phyloP scores from a whole-genome alignment of 2,113 vertebrate species.

The Bubo bubo region DNA sequence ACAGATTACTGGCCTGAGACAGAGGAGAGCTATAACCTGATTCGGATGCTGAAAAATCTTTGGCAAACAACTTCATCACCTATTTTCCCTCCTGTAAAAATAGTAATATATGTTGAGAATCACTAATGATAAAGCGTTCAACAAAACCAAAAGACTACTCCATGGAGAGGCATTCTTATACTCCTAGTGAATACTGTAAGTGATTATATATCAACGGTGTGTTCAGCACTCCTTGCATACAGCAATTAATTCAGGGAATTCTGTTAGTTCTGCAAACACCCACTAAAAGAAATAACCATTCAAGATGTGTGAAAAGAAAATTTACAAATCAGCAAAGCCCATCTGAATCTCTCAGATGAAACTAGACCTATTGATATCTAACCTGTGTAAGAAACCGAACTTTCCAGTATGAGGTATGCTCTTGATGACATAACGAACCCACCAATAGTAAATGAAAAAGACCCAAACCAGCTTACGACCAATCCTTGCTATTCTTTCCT shows the following conservation, averaged over 20 bases:
- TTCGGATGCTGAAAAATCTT: background rate
- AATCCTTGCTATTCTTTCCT: background rate
- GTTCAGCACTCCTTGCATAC: background rate
- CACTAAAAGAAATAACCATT: background rate
- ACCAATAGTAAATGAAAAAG: background rate
- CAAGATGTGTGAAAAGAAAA: background rate
- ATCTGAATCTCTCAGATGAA: background rate
- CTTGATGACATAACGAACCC: background rate
- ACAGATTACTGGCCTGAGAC: background rate
- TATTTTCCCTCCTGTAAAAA: background rate
- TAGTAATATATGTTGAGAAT: background rate
- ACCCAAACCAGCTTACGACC: background rate
- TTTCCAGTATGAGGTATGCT: background rate
- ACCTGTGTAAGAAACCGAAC: background rate
- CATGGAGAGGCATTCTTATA: background rate
- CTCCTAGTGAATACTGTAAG: background rate
- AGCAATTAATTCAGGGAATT: background rate
- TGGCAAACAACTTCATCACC: background rate
- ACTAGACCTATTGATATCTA: background rate
- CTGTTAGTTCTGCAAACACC: background rate
- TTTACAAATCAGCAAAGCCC: background rate
- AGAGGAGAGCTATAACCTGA: background rate
- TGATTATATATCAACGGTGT: background rate
- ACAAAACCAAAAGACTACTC: background rate
- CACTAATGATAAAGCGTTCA: background rate